Conservation (phyloP, 2,888 invertebrate species). For the Eugnorisma glareosa region DNA sequence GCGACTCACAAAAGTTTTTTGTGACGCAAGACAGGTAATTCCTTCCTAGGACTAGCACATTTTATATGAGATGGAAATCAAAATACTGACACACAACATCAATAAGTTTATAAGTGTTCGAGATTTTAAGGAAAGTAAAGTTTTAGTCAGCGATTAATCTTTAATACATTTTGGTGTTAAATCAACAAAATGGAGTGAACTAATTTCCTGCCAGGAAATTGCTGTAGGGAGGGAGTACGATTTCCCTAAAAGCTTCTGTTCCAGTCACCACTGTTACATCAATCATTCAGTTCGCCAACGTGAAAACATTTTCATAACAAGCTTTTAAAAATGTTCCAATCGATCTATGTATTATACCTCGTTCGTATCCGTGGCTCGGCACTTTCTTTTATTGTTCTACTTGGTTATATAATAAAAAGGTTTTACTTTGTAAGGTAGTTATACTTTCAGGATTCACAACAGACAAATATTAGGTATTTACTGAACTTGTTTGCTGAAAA, state of each 20-base stretch:
- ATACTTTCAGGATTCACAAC: neutral
- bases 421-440: neutral
- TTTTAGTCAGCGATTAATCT: conserved; percentile 49
- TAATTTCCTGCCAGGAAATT: conserved; percentile 89
- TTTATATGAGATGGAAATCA: conserved; percentile 57
- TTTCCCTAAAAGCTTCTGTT: conserved; percentile 83
- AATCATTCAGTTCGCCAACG: conserved; percentile 72
- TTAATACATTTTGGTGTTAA: conserved; percentile 60
- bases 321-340: conserved; percentile 65
- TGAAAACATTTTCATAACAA: conserved; percentile 76
- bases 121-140: conserved; percentile 27
- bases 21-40: conserved; percentile 82
- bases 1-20: conserved; percentile 87
- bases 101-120: conserved; percentile 14
- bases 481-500: neutral
- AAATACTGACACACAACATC: conserved; percentile 38
- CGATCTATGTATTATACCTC: conserved; percentile 38
- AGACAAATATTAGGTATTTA: neutral
- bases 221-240: conserved; percentile 78
- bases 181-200: conserved; percentile 76
- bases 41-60: conserved; percentile 71
- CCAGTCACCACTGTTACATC: conserved; percentile 77
- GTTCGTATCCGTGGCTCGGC: conserved; percentile 30
- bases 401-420: neutral
- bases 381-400: conserved; percentile 21